A percentile compares a stretch with the other conserved stretches of the same genome.
phyloP scores from a whole-genome alignment of 2,113 vertebrate genomes.

The rabbit (Oryctolagus cuniculus) region DNA sequence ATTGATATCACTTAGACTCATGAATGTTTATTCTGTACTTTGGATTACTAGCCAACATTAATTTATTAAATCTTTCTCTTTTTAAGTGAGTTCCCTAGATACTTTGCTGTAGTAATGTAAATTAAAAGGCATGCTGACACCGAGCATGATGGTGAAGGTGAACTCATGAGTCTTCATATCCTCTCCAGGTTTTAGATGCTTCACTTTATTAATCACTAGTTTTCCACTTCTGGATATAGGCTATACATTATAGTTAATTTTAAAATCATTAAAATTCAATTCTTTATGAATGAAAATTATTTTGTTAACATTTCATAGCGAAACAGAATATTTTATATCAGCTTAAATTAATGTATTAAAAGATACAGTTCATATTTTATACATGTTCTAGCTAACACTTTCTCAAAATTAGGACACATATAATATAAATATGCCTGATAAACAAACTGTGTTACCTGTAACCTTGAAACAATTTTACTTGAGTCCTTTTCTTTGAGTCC shows the following conservation, averaged over 20 bases:
- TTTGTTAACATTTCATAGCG: not conserved
- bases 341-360: not conserved
- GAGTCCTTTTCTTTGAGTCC: constrained; percentile 45
- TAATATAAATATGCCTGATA: constrained; percentile 35
- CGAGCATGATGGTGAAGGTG: not conserved
- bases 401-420: not conserved
- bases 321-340: constrained; percentile 5
- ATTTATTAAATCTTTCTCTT: too few relatives aligned
- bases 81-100: too few relatives aligned
- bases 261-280: not conserved
- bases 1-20: too few relatives aligned
- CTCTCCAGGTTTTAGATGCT: not conserved
- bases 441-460: constrained; percentile 51
- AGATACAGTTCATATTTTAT: not conserved
- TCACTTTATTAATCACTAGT: not conserved
- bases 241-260: too few relatives aligned
- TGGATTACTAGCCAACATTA: too few relatives aligned
- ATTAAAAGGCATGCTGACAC: not conserved
- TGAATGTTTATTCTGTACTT: too few relatives aligned
- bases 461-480: constrained; percentile 53
- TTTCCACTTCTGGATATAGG: not conserved
- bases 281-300: not conserved
- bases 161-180: not conserved
- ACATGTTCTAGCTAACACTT: not conserved
- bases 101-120: too few relatives aligned